Conservation (phyloP, 1,140 invertebrate species). For the Leptinotarsa texana region DNA sequence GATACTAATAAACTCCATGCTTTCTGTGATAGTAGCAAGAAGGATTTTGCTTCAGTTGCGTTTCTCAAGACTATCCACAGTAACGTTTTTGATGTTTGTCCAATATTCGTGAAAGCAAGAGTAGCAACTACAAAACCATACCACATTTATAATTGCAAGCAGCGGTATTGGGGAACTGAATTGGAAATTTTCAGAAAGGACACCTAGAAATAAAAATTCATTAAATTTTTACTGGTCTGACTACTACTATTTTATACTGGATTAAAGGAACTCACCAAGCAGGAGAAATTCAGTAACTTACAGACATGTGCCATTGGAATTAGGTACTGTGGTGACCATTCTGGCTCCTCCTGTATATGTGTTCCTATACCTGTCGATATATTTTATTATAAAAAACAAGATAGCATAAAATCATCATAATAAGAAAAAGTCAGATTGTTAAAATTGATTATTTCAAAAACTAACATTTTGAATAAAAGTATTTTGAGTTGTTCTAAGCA, state of each 20-base stretch:
- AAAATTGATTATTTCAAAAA: too few species aligned
- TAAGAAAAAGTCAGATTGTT: too few species aligned
- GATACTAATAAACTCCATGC: neutral
- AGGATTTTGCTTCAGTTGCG: neutral
- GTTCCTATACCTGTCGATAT: too few species aligned
- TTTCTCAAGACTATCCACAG: neutral
- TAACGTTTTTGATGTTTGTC: neutral
- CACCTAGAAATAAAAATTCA: neutral
- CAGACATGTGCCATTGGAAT: neutral
- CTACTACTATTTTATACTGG: neutral
- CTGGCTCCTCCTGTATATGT: too few species aligned
- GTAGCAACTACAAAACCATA: neutral
- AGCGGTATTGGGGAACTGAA: neutral
- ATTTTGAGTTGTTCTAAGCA: too few species aligned
- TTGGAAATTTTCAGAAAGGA: neutral
- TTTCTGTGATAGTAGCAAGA: neutral
- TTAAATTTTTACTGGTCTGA: neutral
- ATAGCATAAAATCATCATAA: too few species aligned
- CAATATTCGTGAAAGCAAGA: neutral
- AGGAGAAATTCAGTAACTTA: neutral
- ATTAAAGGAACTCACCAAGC: neutral
- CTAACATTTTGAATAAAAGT: too few species aligned
- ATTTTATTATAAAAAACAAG: too few species aligned
- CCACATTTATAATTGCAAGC: neutral
- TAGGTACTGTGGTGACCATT: neutral